A percentile compares a stretch with the other conserved stretches of the same genome.
Evolutionary conservation across 2,797 vertebrate genomes (phyloP).

Genomic region (Paratrypauchen microcephalus): DNA sequence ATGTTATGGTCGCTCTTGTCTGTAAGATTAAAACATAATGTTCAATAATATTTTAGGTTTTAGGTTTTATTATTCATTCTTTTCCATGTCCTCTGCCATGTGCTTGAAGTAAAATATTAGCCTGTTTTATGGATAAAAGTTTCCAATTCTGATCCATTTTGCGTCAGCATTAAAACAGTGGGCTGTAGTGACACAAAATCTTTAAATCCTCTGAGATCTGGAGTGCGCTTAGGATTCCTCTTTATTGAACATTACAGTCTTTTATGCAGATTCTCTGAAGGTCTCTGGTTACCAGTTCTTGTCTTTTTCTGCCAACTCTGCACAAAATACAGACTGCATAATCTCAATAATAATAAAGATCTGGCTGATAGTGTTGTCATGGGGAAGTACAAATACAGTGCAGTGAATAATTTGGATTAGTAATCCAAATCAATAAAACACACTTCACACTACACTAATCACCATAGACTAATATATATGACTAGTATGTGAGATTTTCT

Average conservation of each 20-base stretch:
- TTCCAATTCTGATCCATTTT: neutral
- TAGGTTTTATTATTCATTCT: neutral
- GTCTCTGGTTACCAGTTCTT: constrained; percentile 15
- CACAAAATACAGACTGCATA: constrained; percentile 32
- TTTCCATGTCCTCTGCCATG: neutral
- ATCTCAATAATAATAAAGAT: constrained; percentile 31
- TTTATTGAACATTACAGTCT: constrained; percentile 20
- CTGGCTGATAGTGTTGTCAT: constrained; percentile 34
- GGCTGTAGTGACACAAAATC: neutral
- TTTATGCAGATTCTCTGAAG: constrained; percentile 29
- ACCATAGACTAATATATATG: neutral
- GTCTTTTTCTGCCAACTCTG: constrained; percentile 26
- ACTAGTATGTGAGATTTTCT: neutral
- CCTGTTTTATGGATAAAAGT: no score
- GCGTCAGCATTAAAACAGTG: neutral
- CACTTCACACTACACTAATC: neutral
- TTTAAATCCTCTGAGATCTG: neutral
- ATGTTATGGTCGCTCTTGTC: neutral
- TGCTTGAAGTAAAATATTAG: no score
- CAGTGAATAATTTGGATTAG: neutral
- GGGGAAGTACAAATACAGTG: constrained; percentile 12
- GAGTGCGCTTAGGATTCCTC: constrained; percentile 20
- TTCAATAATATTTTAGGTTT: neutral
- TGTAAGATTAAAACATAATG: neutral
- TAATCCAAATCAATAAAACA: neutral